phyloP scores from a whole-genome alignment of 2,888 invertebrate species.

The Heliconius hortense region DNA sequence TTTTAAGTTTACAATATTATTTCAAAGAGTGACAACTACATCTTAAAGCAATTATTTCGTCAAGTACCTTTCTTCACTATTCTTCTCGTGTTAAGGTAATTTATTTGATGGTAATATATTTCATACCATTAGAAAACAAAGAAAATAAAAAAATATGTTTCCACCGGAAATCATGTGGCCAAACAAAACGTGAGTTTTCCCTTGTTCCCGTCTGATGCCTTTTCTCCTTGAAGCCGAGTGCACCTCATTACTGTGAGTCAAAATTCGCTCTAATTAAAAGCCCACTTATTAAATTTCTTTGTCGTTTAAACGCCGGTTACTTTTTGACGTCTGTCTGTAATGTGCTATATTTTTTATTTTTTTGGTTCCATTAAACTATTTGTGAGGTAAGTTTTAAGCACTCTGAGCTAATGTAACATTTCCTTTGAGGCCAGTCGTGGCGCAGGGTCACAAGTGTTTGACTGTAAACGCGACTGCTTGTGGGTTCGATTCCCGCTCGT shows the following conservation, averaged over 20 bases:
- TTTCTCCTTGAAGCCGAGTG: constrained; percentile 43
- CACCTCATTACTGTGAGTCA: constrained; percentile 49
- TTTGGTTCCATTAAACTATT: neutral
- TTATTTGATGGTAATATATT: neutral
- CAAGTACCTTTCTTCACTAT: neutral
- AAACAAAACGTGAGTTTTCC: constrained; percentile 32
- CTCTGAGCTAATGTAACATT: neutral
- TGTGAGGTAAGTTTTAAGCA: neutral
- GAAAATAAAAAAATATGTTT: constrained; percentile 1
- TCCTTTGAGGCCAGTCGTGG: neutral
- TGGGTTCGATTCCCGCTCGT: too few species aligned
- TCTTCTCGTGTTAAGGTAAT: neutral
- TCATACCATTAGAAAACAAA: constrained; percentile 10
- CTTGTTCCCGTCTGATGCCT: constrained; percentile 36
- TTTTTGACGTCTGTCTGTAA: constrained; percentile 31
- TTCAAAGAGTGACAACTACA: too few species aligned
- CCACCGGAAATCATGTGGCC: constrained; percentile 24
- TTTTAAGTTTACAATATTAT: too few species aligned
- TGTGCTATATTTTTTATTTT: neutral
- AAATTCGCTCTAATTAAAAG: constrained; percentile 60
- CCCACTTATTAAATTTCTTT: constrained; percentile 45
- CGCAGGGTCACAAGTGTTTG: too few species aligned
- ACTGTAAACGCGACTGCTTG: too few species aligned
- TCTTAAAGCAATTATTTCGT: neutral
- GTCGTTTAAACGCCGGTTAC: constrained; percentile 34